Conservation (phyloP, 2,797 vertebrate genomes). For the Alectoris magna region DNA sequence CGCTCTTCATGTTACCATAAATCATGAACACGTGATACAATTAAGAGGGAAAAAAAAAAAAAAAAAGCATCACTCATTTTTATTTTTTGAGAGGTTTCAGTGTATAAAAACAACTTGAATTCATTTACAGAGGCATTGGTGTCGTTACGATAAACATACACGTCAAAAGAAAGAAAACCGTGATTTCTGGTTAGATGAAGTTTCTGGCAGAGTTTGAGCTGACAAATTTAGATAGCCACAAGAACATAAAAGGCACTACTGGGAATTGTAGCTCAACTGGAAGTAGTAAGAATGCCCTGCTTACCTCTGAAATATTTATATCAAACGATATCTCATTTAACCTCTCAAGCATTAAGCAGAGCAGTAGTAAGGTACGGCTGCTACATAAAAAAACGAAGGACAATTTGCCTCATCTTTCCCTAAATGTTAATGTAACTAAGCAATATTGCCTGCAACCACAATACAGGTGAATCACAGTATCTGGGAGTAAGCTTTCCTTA, state of each 20-base stretch:
- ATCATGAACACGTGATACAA: not conserved
- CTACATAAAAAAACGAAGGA: not conserved
- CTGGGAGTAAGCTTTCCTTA: not conserved
- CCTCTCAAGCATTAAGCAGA: not conserved
- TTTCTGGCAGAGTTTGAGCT: not conserved
- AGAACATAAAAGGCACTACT: slow-evolving; percentile 20
- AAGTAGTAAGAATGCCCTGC: not conserved
- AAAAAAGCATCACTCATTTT: not conserved
- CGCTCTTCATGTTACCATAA: not conserved
- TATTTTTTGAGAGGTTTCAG: not conserved
- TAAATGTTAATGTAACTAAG: not conserved
- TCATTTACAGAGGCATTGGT: not conserved
- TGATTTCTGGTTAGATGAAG: slow-evolving; percentile 9
- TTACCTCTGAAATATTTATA: slow-evolving; percentile 19
- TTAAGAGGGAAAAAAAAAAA: not conserved
- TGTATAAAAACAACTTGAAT: not conserved
- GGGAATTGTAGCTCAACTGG: slow-evolving; percentile 22
- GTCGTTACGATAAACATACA: not conserved
- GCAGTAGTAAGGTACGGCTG: not conserved
- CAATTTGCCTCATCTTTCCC: not conserved
- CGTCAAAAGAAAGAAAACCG: not conserved
- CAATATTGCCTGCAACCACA: not conserved
- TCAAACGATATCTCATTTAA: slow-evolving; percentile 34
- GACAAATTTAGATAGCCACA: slow-evolving; percentile 37
- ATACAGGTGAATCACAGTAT: not conserved